Conservation (phyloP, 2,888 invertebrate genomes). For the Tortrix viridana region DNA sequence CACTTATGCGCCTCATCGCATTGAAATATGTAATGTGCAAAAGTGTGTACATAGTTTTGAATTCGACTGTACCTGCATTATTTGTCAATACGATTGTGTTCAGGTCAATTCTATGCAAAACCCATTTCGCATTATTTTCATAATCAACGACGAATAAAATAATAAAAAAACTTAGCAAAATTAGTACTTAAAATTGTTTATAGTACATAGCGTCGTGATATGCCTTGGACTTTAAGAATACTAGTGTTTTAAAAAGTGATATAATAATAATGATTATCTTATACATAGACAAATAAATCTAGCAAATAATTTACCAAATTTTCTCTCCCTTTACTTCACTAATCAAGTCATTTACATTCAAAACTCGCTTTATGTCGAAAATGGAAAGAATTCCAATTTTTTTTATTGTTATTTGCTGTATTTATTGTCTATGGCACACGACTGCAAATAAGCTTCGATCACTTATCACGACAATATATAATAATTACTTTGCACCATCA, state of each 20-base stretch:
- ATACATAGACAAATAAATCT: conserved; percentile 20
- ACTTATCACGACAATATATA: conserved; percentile 11
- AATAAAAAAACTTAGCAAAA: conserved; percentile 11
- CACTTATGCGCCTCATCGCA: no score
- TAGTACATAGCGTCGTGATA: conserved; percentile 32
- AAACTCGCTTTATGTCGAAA: background rate
- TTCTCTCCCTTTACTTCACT: background rate
- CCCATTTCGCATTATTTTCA: conserved; percentile 22
- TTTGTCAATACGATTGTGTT: conserved; percentile 14
- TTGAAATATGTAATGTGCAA: no score
- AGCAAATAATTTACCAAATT: background rate
- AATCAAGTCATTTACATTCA: no score
- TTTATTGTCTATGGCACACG: conserved; percentile 11
- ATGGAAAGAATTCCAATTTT: background rate
- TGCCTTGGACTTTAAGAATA: conserved; percentile 27
- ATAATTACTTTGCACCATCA: conserved; percentile 33
- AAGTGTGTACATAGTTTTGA: no score
- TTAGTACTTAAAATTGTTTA: conserved; percentile 16
- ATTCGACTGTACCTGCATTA: no score
- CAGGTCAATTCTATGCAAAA: conserved; percentile 10
- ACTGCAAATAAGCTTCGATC: conserved; percentile 12
- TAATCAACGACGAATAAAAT: conserved; percentile 31
- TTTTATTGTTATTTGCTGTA: conserved; percentile 8
- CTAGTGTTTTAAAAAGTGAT: conserved; percentile 34
- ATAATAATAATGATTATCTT: conserved; percentile 24